phyloP scores from a whole-genome alignment of 2,113 vertebrate species.

The Bucco capensis region DNA sequence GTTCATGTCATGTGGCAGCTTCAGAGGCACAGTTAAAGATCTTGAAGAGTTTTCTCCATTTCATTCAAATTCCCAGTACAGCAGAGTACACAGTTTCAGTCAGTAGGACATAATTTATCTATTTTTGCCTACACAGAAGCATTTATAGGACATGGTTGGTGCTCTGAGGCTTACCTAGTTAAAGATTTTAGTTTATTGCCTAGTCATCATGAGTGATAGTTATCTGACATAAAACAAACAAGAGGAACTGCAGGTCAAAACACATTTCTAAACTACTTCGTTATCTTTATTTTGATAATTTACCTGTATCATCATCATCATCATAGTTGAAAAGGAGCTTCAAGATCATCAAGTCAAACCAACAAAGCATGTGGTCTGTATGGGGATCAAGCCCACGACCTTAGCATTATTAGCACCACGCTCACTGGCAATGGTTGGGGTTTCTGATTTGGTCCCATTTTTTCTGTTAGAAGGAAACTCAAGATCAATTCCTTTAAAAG shows the following conservation, averaged over 20 bases:
- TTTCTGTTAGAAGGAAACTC: neutral
- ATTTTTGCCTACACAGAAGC: neutral
- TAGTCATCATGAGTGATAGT: neutral
- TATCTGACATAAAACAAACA: neutral
- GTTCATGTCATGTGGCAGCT: neutral
- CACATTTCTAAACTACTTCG: neutral
- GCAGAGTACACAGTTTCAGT: neutral
- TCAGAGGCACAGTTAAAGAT: neutral
- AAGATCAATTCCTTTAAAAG: neutral
- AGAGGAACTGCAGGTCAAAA: neutral
- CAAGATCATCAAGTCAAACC: too few species aligned
- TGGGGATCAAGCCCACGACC: too few species aligned
- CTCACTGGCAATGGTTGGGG: neutral
- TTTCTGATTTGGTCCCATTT: neutral
- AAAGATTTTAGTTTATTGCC: neutral
- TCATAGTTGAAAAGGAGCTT: too few species aligned
- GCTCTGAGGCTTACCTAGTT: neutral
- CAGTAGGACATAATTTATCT: neutral
- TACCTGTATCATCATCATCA: too few species aligned
- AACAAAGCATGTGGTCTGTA: too few species aligned
- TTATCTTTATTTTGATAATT: neutral
- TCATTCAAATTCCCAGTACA: neutral
- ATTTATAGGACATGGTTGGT: neutral
- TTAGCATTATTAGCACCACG: too few species aligned
- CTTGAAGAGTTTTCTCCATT: neutral